Conservation (phyloP, 2,888 invertebrate genomes). For the Pediacus dermestoides region DNA sequence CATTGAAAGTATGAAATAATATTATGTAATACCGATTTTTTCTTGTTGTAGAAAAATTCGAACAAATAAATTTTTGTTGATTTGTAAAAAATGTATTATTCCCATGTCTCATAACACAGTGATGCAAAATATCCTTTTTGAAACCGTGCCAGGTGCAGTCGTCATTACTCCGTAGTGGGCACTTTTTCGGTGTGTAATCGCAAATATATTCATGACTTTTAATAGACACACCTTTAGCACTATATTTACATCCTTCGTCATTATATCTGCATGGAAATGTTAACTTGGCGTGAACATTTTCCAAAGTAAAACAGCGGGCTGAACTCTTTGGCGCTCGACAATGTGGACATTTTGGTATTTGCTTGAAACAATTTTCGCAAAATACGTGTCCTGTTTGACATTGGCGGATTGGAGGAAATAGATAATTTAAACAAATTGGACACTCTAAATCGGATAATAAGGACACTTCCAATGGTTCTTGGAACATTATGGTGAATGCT, state of each 20-base stretch:
- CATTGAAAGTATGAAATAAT: slow-evolving; percentile 23
- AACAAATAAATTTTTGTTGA: slow-evolving; percentile 23
- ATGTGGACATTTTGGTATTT: slow-evolving; percentile 21
- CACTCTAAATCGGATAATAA: slow-evolving; percentile 16
- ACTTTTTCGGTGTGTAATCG: slow-evolving; percentile 18
- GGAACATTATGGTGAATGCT: too few species aligned
- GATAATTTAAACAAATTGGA: slow-evolving; percentile 16
- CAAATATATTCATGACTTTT: slow-evolving; percentile 27
- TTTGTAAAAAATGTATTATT: slow-evolving; percentile 22
- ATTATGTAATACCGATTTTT: slow-evolving; percentile 17
- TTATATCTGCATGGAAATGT: slow-evolving; percentile 27
- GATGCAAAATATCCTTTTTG: slow-evolving; percentile 19
- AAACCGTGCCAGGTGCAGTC: slow-evolving; percentile 27
- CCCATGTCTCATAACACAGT: slow-evolving; percentile 27
- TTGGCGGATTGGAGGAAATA: slow-evolving; percentile 19
- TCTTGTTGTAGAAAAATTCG: slow-evolving; percentile 12
- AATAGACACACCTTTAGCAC: slow-evolving; percentile 22
- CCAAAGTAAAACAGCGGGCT: slow-evolving; percentile 14
- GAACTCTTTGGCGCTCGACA: slow-evolving; percentile 19
- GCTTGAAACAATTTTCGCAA: slow-evolving; percentile 19
- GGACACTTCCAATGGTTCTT: too few species aligned
- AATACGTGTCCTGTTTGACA: slow-evolving; percentile 18
- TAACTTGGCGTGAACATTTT: slow-evolving; percentile 15
- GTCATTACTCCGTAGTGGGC: slow-evolving; percentile 24
- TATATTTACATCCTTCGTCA: slow-evolving; percentile 23